Evolutionary conservation across 2,888 invertebrate genomes (phyloP).

Genomic region (Eumacrocentrus americanus): DNA sequence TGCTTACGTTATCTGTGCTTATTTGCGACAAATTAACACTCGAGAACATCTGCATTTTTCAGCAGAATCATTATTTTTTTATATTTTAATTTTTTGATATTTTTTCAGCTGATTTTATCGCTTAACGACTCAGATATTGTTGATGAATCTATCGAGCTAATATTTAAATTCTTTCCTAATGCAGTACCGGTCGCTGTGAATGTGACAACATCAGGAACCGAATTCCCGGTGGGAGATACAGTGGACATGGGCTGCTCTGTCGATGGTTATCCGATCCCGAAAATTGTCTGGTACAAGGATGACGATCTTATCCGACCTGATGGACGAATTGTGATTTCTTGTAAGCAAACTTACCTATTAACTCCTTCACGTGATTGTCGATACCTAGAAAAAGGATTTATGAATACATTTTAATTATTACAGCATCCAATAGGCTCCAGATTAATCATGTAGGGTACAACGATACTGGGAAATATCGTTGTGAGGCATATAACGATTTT

Average conservation of each 20-base stretch:
- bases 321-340: constrained; percentile 70
- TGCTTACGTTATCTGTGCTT: constrained; percentile 20
- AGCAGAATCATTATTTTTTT: neutral
- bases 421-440: constrained; percentile 74
- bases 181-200: constrained; percentile 72
- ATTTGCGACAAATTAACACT: too few species aligned
- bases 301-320: constrained; percentile 65
- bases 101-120: constrained; percentile 11
- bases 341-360: too few species aligned
- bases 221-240: constrained; percentile 71
- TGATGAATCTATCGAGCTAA: too few species aligned
- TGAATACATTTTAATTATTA: constrained; percentile 36
- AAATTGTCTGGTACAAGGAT: constrained; percentile 84
- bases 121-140: too few species aligned
- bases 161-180: constrained; percentile 47
- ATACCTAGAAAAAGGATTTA: too few species aligned
- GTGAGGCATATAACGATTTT: constrained; percentile 80
- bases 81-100: neutral
- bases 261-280: constrained; percentile 78
- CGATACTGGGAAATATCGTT: constrained; percentile 84
- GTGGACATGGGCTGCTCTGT: constrained; percentile 77
- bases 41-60: neutral
- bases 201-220: constrained; percentile 66
- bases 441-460: constrained; percentile 69
- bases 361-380: too few species aligned